These are phyloP conservation scores for Paguma larvata DNA, from an alignment of 2,797 vertebrate genomes.

Conservation along the genomic window DNA sequence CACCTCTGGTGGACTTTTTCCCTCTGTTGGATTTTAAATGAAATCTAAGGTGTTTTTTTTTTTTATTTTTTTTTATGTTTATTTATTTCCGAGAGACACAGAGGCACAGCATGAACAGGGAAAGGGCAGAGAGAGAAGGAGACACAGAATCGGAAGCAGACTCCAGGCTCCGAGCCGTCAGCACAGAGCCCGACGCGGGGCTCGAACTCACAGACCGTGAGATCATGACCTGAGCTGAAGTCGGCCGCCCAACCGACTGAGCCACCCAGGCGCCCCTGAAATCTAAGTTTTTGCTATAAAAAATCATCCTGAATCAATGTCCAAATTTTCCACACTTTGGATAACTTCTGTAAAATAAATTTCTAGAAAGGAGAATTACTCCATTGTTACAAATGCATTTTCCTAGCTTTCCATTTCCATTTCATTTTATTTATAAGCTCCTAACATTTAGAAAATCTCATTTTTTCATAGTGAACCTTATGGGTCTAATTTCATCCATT, in stretches of 20 bases:
- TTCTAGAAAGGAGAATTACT: neutral
- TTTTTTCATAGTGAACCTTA: neutral
- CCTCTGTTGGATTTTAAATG: neutral
- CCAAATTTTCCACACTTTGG: neutral
- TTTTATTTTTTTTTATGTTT: too few relatives aligned
- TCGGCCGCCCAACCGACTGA: too few relatives aligned
- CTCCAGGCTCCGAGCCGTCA: too few relatives aligned
- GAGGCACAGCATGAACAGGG: too few relatives aligned
- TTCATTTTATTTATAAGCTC: neutral
- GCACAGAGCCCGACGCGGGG: too few relatives aligned
- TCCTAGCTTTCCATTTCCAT: neutral
- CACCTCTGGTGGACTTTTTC: neutral
- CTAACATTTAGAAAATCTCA: neutral
- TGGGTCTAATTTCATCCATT: neutral
- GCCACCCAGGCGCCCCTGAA: too few relatives aligned
- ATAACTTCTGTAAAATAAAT: neutral
- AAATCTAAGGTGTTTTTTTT: too few relatives aligned
- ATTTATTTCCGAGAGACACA: too few relatives aligned
- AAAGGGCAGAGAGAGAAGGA: too few relatives aligned
- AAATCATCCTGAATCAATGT: neutral
- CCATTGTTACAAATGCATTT: neutral
- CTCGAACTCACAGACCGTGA: too few relatives aligned
- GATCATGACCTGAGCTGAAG: too few relatives aligned
- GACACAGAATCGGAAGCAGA: too few relatives aligned
- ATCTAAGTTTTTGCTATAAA: neutral